Evolutionary conservation across 2,113 vertebrate species (phyloP).

Genomic region (Tiliqua scincoides): DNA sequence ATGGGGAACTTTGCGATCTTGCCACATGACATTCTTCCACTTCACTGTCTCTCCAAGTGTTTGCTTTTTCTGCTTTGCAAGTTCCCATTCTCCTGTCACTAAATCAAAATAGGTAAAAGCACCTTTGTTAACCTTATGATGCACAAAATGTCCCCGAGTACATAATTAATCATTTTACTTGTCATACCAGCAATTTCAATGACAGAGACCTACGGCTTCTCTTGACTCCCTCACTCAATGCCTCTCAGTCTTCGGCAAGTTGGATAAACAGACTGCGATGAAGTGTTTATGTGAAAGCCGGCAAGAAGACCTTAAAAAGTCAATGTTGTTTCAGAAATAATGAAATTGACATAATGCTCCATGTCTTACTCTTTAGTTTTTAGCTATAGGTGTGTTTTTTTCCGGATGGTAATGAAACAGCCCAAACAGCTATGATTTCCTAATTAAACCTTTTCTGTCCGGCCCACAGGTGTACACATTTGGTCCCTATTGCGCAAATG

Average conservation of each 20-base stretch:
- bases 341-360: neutral
- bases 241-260: neutral
- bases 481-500: too few species aligned
- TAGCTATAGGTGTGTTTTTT: neutral
- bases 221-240: neutral
- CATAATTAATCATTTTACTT: conserved; percentile 10
- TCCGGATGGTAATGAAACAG: neutral
- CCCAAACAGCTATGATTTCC: neutral
- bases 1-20: neutral
- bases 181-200: neutral
- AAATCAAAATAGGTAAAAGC: neutral
- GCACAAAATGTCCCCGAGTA: neutral
- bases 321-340: neutral
- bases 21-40: neutral
- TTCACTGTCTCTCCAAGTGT: neutral
- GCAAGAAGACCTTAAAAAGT: neutral
- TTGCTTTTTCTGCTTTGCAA: neutral
- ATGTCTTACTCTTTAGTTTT: neutral
- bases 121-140: neutral
- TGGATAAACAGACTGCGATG: neutral
- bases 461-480: too few species aligned
- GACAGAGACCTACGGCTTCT: neutral
- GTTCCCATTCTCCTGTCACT: neutral
- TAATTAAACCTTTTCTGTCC: too few species aligned
- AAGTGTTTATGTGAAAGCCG: neutral